A percentile compares a stretch with the other conserved stretches of the same genome.
Evolutionary conservation across 2,113 vertebrate genomes (phyloP).

Genomic region (Notarius lentiginosus): DNA sequence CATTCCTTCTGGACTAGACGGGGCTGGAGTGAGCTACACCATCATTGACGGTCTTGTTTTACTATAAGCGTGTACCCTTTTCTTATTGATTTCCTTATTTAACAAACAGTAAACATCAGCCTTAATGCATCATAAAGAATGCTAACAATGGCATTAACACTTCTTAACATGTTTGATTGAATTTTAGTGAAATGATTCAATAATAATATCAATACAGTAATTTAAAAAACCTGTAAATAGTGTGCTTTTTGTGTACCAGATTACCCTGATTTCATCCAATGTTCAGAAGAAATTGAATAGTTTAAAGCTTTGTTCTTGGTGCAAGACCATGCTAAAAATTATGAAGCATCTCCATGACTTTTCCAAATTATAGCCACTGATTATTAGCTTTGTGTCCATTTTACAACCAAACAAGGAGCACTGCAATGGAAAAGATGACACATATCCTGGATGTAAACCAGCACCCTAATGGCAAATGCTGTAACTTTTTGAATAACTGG

Average conservation of each 20-base stretch:
- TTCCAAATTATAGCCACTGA: not conserved
- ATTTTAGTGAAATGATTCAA: not conserved
- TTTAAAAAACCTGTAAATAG: not conserved
- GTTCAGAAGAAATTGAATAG: not conserved
- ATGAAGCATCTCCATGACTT: not conserved
- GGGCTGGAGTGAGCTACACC: too few species aligned
- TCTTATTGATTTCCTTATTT: not conserved
- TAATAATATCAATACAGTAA: not conserved
- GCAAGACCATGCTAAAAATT: too few species aligned
- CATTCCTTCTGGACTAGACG: too few species aligned
- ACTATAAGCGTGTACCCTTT: not conserved
- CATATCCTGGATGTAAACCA: not conserved
- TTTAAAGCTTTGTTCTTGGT: not conserved
- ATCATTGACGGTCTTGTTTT: not conserved
- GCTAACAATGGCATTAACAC: not conserved
- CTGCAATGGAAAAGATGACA: not conserved
- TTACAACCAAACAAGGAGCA: not conserved
- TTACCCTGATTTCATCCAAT: not conserved
- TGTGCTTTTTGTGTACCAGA: not conserved
- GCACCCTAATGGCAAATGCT: not conserved
- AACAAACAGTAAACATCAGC: not conserved
- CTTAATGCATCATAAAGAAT: not conserved
- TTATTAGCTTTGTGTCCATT: not conserved
- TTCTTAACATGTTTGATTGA: not conserved
- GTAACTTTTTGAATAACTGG: conserved; percentile 7